phyloP scores from a whole-genome alignment of 2,888 invertebrate genomes.

The Anoplius nigerrimus region DNA sequence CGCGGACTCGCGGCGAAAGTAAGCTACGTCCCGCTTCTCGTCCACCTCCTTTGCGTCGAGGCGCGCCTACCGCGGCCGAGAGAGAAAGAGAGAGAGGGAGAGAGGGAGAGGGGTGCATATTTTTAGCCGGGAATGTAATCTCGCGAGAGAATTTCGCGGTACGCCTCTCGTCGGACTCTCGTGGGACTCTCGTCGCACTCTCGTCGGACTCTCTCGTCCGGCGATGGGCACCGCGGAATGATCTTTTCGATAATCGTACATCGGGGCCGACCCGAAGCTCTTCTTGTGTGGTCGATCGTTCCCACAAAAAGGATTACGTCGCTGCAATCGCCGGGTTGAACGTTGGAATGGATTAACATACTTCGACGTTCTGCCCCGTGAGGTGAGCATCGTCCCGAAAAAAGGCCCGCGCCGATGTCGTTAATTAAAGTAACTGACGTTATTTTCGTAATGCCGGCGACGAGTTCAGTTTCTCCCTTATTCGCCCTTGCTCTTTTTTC shows the following conservation, averaged over 20 bases:
- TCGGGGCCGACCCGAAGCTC: conserved; percentile 41
- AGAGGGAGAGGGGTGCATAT: neutral
- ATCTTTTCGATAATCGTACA: conserved; percentile 40
- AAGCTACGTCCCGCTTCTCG: too few relatives aligned
- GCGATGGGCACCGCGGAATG: conserved; percentile 15
- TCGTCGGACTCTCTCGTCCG: too few relatives aligned
- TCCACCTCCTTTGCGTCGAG: neutral
- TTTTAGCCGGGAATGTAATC: conserved; percentile 8
- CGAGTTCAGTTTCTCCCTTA: neutral
- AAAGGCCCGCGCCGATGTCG: conserved; percentile 7
- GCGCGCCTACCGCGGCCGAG: neutral
- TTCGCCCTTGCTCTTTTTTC: conserved; percentile 11
- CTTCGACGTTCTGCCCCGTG: neutral
- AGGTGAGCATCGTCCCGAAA: neutral
- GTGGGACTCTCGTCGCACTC: too few relatives aligned
- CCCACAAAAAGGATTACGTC: neutral
- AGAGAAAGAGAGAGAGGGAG: neutral
- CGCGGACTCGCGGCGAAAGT: too few relatives aligned
- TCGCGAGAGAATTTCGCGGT: neutral
- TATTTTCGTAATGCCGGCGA: conserved; percentile 21
- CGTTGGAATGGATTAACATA: conserved; percentile 31
- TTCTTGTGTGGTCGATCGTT: conserved; percentile 49
- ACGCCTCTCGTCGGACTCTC: too few relatives aligned
- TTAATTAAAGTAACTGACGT: conserved; percentile 39
- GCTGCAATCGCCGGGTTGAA: conserved; percentile 20